These are phyloP conservation scores for Rhimphoctona megacephalus DNA, from an alignment of 2,888 invertebrate genomes.

Conservation along the genomic window DNA sequence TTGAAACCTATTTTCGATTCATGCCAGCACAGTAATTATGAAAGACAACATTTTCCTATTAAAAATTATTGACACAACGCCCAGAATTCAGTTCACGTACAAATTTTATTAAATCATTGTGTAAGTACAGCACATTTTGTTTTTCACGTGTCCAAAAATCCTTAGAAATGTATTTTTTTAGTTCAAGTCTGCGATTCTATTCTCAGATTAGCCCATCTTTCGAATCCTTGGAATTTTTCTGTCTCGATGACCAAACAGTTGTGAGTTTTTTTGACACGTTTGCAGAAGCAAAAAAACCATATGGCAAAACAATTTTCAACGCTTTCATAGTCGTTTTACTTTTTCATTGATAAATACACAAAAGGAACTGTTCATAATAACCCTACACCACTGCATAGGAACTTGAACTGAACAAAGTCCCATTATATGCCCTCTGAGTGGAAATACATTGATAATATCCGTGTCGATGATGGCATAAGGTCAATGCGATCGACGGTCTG, in stretches of 20 bases:
- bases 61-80: background rate
- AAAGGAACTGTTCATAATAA: background rate
- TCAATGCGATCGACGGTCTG: conserved; percentile 57
- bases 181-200: background rate
- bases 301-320: conserved; percentile 46
- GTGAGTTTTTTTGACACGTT: conserved; percentile 7
- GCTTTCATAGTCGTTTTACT: conserved; percentile 37
- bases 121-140: background rate
- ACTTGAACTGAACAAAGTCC: background rate
- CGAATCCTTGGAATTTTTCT: conserved; percentile 43
- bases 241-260: conserved; percentile 27
- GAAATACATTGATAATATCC: conserved; percentile 37
- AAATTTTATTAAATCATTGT: background rate
- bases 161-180: no score
- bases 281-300: conserved; percentile 31
- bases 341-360: conserved; percentile 18
- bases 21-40: background rate
- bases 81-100: background rate
- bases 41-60: background rate
- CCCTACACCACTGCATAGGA: background rate
- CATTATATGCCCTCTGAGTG: conserved; percentile 3
- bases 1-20: background rate
- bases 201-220: conserved; percentile 28
- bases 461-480: conserved; percentile 48
- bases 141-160: background rate